A percentile compares a stretch with the other conserved stretches of the same genome.
Evolutionary conservation across 2,113 vertebrate species (phyloP).

Genomic region (western clawed frog (Xenopus tropicalis)): UCB_Xtro_10.0 CM004446.2:54346001-54346500

Average conservation of each 20-base stretch:
- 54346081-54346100: too few species aligned
- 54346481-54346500: constrained; percentile 84
- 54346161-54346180: not conserved
- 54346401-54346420: constrained; percentile 87
- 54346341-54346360: constrained; percentile 56
- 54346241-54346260: not conserved
- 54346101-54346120: too few species aligned
- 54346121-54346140: too few species aligned
- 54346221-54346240: not conserved
- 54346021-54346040: too few species aligned
- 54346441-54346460: constrained; percentile 81
- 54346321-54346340: constrained; percentile 54
- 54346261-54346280: constrained; percentile 3
- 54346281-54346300: constrained; percentile 39
- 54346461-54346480: constrained; percentile 85
- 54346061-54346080: too few species aligned
- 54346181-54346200: too few species aligned
- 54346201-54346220: too few species aligned
- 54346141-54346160: not conserved
- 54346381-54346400: constrained; percentile 77
- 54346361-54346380: constrained; percentile 71
- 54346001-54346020: too few species aligned
- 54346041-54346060: too few species aligned
- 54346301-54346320: constrained; percentile 46
- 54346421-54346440: constrained; percentile 88